Percentiles rank a stretch among this genome's conserved stretches.
Conservation (phyloP, 30 jellyfish, hydroid and myxozoan genomes). For the Sanderia malayensis region DNA sequence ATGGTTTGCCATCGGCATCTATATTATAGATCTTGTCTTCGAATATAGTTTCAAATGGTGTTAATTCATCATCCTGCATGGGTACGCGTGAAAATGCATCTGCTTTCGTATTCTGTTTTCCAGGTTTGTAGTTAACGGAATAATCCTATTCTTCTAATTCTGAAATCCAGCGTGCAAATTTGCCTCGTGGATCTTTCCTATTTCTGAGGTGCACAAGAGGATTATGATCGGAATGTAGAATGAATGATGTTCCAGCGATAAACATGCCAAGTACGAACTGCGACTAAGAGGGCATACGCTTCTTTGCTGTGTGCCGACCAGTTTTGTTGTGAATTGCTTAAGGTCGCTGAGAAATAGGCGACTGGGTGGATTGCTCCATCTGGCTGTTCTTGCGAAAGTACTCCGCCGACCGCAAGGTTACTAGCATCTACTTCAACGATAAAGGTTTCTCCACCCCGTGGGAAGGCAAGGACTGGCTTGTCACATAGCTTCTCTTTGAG, state of each 20-base stretch:
- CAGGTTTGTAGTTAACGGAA: not conserved
- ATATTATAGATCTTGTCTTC: constrained; percentile 21
- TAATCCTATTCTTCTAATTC: constrained; percentile 26
- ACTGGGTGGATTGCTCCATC: constrained; percentile 16
- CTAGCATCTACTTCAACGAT: too few relatives aligned
- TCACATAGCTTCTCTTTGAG: not conserved
- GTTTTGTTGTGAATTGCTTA: not conserved
- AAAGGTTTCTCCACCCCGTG: not conserved
- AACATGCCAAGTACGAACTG: constrained; percentile 17
- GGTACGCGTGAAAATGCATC: not conserved
- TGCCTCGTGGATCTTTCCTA: not conserved
- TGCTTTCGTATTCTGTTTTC: not conserved
- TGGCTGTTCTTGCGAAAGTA: not conserved
- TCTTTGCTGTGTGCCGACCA: constrained; percentile 26
- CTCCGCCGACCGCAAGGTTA: constrained; percentile 23
- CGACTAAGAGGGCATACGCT: constrained; percentile 32
- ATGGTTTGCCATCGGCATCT: not conserved
- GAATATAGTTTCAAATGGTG: not conserved
- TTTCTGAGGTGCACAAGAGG: not conserved
- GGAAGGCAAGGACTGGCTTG: not conserved
- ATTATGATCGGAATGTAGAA: not conserved
- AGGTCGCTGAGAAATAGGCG: not conserved
- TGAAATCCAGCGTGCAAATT: constrained; percentile 15
- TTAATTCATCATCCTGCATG: not conserved
- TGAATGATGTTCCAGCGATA: constrained; percentile 5